These are phyloP conservation scores for Caenorhabditis remanei DNA, from an alignment of 1,140 invertebrate genomes.

Conservation along the genomic window DNA sequence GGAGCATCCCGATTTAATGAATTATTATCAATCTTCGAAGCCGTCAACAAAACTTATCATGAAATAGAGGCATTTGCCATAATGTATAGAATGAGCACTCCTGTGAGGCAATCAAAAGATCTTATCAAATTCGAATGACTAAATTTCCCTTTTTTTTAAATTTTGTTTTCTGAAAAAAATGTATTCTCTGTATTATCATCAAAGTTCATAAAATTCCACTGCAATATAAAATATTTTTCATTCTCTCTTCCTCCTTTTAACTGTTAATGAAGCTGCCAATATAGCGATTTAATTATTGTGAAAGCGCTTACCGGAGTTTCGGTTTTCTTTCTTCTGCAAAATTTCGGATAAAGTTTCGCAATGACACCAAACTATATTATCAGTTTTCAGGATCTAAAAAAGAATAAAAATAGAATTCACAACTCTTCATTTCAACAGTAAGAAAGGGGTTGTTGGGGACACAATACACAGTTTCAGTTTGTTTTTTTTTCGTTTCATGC, in stretches of 20 bases:
- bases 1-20: background rate
- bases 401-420: background rate
- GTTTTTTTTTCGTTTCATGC: conserved; percentile 31
- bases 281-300: no score
- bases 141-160: background rate
- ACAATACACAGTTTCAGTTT: conserved; percentile 34
- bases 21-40: background rate
- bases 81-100: background rate
- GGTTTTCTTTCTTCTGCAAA: no score
- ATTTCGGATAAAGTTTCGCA: no score
- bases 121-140: conserved; percentile 9
- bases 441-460: background rate
- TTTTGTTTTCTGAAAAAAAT: background rate
- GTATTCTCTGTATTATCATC: background rate
- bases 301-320: no score
- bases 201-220: no score
- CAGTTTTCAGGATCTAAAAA: no score
- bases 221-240: no score
- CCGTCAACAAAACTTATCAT: background rate
- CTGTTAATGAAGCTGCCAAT: no score
- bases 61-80: background rate
- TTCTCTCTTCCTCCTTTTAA: no score
- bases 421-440: conserved; percentile 24
- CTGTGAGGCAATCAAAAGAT: background rate
- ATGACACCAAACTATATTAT: no score